A percentile compares a stretch with the other conserved stretches of the same genome.
Conservation (phyloP, 2,113 vertebrate species). For the Sinosuthora webbiana region DNA sequence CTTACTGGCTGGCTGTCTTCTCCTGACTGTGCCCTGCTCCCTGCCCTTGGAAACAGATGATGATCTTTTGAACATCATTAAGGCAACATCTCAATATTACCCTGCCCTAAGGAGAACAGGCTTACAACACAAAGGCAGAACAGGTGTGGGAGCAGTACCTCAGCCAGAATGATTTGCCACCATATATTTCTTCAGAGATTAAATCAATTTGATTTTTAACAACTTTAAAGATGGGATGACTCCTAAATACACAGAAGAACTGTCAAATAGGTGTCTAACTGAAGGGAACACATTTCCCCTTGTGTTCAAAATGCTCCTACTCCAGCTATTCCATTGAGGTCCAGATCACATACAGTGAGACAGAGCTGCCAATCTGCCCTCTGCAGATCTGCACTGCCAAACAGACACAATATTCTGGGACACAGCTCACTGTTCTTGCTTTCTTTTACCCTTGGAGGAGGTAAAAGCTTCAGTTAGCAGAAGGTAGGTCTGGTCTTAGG, state of each 20-base stretch:
- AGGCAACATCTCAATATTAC: background rate
- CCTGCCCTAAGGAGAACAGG: background rate
- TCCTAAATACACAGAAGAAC: background rate
- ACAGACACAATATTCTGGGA: background rate
- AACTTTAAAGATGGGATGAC: background rate
- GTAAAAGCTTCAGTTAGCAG: background rate
- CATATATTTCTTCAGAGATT: background rate
- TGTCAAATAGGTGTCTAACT: background rate
- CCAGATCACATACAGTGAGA: background rate
- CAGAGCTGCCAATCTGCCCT: background rate
- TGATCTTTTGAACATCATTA: background rate
- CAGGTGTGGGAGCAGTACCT: background rate
- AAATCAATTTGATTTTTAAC: background rate
- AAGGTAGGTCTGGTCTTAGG: background rate
- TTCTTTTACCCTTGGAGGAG: background rate
- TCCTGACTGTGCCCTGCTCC: background rate
- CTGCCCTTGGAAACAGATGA: background rate
- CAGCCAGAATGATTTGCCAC: background rate
- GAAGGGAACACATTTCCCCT: background rate
- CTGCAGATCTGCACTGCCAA: background rate
- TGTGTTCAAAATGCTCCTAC: background rate
- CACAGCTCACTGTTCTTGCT: background rate
- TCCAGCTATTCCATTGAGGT: background rate
- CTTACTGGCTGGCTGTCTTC: background rate
- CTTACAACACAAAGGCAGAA: background rate